These are phyloP conservation scores for Pelosia muscerda DNA, from an alignment of 2,888 invertebrate genomes.

Conservation along the genomic window DNA sequence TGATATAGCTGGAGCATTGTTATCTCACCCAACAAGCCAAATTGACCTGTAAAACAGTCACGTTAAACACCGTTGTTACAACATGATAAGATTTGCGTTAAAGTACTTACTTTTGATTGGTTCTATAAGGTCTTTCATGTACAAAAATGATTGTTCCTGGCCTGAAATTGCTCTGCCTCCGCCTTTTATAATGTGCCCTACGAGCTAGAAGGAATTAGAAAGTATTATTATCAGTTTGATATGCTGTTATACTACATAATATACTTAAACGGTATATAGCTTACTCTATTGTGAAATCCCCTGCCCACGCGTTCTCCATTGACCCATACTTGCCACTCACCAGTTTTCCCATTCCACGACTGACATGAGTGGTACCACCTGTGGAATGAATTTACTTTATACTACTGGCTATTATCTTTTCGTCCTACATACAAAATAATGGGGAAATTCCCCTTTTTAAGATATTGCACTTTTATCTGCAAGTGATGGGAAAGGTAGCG, in stretches of 20 bases:
- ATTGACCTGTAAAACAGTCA: slow-evolving; percentile 80
- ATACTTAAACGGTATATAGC: slow-evolving; percentile 45
- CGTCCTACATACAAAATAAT: background rate
- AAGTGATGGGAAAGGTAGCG: too few species aligned
- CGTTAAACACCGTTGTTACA: slow-evolving; percentile 26
- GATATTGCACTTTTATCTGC: too few species aligned
- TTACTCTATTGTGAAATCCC: slow-evolving; percentile 95
- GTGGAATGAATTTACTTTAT: slow-evolving; percentile 19
- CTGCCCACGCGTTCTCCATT: slow-evolving; percentile 94
- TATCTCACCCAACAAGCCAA: slow-evolving; percentile 91
- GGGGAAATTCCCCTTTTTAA: too few species aligned
- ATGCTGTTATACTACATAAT: background rate
- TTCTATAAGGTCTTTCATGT: slow-evolving; percentile 67
- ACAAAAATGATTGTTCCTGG: slow-evolving; percentile 88
- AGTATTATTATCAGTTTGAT: background rate
- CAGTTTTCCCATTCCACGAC: slow-evolving; percentile 95
- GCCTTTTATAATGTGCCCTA: slow-evolving; percentile 91
- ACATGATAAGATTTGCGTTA: slow-evolving; percentile 12
- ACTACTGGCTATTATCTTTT: slow-evolving; percentile 11
- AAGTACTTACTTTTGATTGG: slow-evolving; percentile 67
- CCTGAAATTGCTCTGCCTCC: slow-evolving; percentile 92
- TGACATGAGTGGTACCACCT: slow-evolving; percentile 96
- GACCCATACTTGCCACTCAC: slow-evolving; percentile 96
- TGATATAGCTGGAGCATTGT: slow-evolving; percentile 93
- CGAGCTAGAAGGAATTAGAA: slow-evolving; percentile 85